phyloP scores from a whole-genome alignment of 2,113 vertebrate species.

The Hepsetus odoe region DNA sequence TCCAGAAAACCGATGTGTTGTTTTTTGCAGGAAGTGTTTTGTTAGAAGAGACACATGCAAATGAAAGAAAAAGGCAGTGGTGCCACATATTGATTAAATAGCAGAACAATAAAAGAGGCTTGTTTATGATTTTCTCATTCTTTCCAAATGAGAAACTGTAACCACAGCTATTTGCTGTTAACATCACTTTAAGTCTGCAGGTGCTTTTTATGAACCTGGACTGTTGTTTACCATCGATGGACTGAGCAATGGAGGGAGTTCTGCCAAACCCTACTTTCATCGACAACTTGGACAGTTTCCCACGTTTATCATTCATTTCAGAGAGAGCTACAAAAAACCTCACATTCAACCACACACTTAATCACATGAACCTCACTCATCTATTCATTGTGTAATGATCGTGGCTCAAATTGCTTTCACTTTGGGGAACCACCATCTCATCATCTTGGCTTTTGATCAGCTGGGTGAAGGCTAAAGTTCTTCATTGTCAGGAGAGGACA shows the following conservation, averaged over 20 bases:
- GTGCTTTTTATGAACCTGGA: background rate
- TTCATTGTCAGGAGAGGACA: conserved; percentile 28
- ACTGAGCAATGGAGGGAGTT: no score
- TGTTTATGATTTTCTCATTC: background rate
- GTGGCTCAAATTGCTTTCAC: conserved; percentile 9
- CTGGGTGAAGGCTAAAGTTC: conserved; percentile 20
- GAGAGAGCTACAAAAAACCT: background rate
- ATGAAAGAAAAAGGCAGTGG: background rate
- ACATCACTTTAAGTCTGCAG: background rate
- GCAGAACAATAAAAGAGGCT: no score
- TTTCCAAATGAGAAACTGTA: background rate
- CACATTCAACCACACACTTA: conserved; percentile 1
- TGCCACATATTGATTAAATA: background rate
- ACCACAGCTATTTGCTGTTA: background rate
- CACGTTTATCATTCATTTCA: background rate
- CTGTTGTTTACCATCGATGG: background rate
- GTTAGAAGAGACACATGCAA: background rate
- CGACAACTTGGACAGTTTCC: background rate
- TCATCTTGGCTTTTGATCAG: conserved; percentile 28
- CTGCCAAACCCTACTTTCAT: background rate
- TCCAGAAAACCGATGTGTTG: background rate
- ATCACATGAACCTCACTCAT: conserved; percentile 11
- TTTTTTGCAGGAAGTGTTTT: background rate
- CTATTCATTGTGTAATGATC: conserved; percentile 19
- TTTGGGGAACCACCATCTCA: conserved; percentile 8